Evolutionary conservation across 2,797 vertebrate species (phyloP).

Genomic region (Stomatorhinus walkeri): DNA sequence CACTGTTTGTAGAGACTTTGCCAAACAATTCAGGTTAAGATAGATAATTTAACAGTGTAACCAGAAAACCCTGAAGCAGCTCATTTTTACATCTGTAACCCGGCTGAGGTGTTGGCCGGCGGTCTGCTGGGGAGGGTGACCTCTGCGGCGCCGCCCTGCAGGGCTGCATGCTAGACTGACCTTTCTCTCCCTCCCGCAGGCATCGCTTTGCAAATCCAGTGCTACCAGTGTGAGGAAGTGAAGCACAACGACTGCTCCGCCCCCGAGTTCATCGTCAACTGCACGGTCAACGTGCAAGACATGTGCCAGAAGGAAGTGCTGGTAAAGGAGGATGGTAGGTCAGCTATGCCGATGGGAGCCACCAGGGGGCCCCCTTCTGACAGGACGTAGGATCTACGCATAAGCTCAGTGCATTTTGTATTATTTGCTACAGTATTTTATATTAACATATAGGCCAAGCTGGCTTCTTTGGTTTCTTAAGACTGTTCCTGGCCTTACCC

Average conservation of each 20-base stretch:
- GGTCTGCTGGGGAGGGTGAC: not conserved
- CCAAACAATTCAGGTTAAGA: not conserved
- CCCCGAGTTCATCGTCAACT: conserved; percentile 90
- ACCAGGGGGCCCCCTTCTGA: not conserved
- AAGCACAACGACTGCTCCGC: conserved; percentile 88
- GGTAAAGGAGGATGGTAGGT: conserved; percentile 84
- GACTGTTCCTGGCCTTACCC: not conserved
- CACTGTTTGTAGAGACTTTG: not conserved
- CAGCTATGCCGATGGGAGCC: not conserved
- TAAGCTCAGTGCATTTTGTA: not conserved
- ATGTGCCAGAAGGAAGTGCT: conserved; percentile 97
- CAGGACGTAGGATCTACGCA: not conserved
- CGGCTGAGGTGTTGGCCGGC: not conserved
- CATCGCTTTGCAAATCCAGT: conserved; percentile 85
- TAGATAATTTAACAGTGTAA: not conserved
- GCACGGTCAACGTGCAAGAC: conserved; percentile 95
- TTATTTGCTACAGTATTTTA: not conserved
- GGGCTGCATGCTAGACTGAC: not conserved
- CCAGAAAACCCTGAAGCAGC: not conserved
- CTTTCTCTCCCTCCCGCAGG: conserved; percentile 51
- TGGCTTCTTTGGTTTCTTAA: not conserved
- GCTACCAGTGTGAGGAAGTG: conserved; percentile 96
- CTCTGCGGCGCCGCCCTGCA: not conserved
- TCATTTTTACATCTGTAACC: not conserved
- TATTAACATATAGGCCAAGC: not conserved